Evolutionary conservation across 2,113 vertebrate species (phyloP).

Genomic region (Phrynosoma platyrhinos): DNA sequence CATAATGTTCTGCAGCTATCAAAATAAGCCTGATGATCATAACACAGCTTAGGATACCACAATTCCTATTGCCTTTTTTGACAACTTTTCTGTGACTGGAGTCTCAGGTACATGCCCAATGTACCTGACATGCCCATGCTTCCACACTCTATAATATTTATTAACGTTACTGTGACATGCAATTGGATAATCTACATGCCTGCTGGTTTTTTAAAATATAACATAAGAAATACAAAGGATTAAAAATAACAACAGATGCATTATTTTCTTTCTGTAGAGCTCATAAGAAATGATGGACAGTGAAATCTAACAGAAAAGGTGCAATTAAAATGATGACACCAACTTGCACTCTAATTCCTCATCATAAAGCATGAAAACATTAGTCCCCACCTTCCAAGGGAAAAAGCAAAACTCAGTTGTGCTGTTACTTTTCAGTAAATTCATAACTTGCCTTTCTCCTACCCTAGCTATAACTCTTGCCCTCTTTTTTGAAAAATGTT

Average conservation of each 20-base stretch:
- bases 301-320: constrained; percentile 12
- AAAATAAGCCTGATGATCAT: constrained; percentile 56
- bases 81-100: constrained; percentile 39
- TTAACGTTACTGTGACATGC: constrained; percentile 1
- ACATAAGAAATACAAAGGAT: neutral
- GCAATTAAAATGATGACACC: constrained; percentile 30
- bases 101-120: constrained; percentile 51
- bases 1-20: constrained; percentile 48
- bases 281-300: neutral
- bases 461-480: too few relatives aligned
- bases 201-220: constrained; percentile 5
- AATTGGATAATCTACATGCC: neutral
- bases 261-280: constrained; percentile 3
- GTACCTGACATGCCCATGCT: too few relatives aligned
- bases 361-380: neutral
- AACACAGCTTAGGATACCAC: constrained; percentile 52
- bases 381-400: too few relatives aligned
- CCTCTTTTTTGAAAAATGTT: too few relatives aligned
- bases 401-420: too few relatives aligned
- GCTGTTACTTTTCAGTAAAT: too few relatives aligned
- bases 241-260: neutral
- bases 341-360: constrained; percentile 9
- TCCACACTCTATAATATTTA: neutral
- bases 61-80: constrained; percentile 51
- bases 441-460: too few relatives aligned